Evolutionary conservation across 2,797 vertebrate genomes (phyloP).

Genomic region (Antennarius maculatus): DNA sequence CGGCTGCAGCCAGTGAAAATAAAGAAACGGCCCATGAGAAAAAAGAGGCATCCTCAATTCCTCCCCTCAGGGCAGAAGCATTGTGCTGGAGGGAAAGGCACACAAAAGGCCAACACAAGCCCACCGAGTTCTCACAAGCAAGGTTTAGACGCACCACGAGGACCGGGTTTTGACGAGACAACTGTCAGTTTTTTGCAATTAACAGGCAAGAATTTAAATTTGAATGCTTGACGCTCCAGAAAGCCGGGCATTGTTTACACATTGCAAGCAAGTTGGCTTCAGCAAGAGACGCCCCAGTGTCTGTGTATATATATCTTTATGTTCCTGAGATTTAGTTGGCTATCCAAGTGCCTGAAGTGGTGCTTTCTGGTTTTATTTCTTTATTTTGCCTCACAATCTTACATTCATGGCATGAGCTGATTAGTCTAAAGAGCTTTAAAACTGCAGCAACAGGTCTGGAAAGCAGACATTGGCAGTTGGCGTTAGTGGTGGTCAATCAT

Average conservation of each 20-base stretch:
- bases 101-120: conserved; percentile 76
- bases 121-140: conserved; percentile 84
- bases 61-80: conserved; percentile 84
- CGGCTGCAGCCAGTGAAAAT: conserved; percentile 96
- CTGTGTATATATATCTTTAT: conserved; percentile 88
- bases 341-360: conserved; percentile 98
- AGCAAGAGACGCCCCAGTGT: conserved; percentile 83
- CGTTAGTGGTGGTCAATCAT: conserved; percentile 82
- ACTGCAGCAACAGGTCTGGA: conserved; percentile 88
- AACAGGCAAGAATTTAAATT: conserved; percentile 82
- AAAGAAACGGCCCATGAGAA: conserved; percentile 67
- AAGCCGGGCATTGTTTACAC: conserved; percentile 84
- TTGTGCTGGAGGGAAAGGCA: conserved; percentile 75
- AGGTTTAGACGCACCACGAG: conserved; percentile 81
- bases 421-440: conserved; percentile 97
- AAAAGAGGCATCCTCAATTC: conserved; percentile 84
- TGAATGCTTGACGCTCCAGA: conserved; percentile 85
- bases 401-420: conserved; percentile 97
- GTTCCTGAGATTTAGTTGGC: conserved; percentile 93
- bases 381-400: conserved; percentile 78
- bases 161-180: conserved; percentile 80
- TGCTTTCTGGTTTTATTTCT: conserved; percentile 87
- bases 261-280: conserved; percentile 85
- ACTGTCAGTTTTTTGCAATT: conserved; percentile 84
- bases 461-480: conserved; percentile 84